Evolutionary conservation across 2,797 vertebrate genomes (phyloP), one percentile per base, ranked within the genome.

Genomic region (Antennarius maculatus): DNA sequence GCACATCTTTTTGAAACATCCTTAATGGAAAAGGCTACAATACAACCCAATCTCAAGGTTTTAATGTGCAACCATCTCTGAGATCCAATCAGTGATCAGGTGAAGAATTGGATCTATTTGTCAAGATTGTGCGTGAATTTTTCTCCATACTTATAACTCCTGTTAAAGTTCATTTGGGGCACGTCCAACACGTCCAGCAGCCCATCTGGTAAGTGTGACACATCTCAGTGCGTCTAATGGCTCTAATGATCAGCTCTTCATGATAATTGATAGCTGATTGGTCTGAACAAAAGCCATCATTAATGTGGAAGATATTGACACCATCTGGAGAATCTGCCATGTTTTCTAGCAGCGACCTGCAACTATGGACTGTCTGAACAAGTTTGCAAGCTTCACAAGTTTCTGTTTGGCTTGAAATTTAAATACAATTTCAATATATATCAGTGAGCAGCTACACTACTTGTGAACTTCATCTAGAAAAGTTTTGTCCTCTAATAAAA

Each of bases 401-500:
- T 27, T 52, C 18, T 41, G 65, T 37, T 52, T 45, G 13, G 27
- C 17, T 28, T 23, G 50, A 23, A 23, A 23, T 14, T 49, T 16
- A n/a, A 46, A 13, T 13, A 10, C 17, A 5, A n/a, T 27, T n/a
- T 48, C 2, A 14, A 37, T 34, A 41, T 16, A 39, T 18, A 14
- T n/a, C 23, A 54, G 13, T 14, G 18, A 45, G 47, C 37, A 43
- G 27, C 39, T n/a, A 34, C 27, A 14, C 1, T 9, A 53, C 54
- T 41, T 27, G 10, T 13, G 4, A 47, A 47, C 17, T 5, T 10
- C 10, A 15, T 11, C n/a, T 54, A 17, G 28, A 29, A 54, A 55
- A 27, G 39, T 71, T 18, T 52, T 46, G 23, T 23, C 58, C 13
- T 55, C 49, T 74, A 23, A 2, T 57, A 70, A 56, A 69, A 60